Conservation (phyloP, 2,113 vertebrate species). For the Nestor notabilis region DNA sequence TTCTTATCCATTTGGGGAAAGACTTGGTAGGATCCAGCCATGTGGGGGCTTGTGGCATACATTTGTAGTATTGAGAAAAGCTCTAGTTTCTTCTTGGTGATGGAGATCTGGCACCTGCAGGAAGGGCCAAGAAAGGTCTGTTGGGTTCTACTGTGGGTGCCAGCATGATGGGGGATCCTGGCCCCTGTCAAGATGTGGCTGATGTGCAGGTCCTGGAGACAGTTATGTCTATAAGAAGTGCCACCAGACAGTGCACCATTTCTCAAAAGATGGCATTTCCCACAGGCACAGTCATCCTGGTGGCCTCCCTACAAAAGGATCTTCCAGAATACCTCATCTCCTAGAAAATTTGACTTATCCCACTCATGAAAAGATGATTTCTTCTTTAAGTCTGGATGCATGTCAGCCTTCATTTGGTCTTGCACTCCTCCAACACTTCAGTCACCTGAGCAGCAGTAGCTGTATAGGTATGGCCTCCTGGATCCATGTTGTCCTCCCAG, state of each 20-base stretch:
- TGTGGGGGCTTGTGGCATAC: neutral
- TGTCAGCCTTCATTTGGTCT: neutral
- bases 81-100: neutral
- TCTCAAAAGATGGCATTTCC: neutral
- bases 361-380: neutral
- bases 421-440: neutral
- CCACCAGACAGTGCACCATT: neutral
- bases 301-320: neutral
- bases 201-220: neutral
- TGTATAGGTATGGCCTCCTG: neutral
- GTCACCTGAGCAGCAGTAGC: neutral
- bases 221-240: neutral
- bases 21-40: neutral
- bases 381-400: neutral
- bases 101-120: neutral
- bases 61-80: neutral
- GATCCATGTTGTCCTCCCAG: neutral
- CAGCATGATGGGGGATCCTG: neutral
- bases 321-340: neutral
- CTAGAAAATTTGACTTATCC: neutral
- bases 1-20: neutral
- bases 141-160: neutral
- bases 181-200: neutral
- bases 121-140: neutral
- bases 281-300: neutral